Percentiles rank a stretch among this genome's conserved stretches.
Evolutionary conservation across 2,113 vertebrate species (phyloP).

Genomic region (Canis aureus): DNA sequence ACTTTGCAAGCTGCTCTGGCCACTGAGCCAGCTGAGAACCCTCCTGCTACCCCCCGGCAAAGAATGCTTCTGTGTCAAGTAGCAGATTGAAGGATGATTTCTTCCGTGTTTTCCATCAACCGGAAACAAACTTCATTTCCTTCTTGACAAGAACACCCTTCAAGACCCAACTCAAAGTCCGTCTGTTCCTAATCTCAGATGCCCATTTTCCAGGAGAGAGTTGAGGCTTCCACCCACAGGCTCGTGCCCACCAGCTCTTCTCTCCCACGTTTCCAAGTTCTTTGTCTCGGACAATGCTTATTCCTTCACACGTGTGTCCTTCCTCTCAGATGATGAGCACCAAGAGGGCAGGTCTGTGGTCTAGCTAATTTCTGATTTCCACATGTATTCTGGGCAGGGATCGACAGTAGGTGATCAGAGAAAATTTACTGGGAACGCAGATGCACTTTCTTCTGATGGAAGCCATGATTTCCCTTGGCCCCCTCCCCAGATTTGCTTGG

Average conservation of each 20-base stretch:
- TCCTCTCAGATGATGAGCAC: rapidly evolving
- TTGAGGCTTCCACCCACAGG: rapidly evolving
- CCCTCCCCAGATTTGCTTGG: neutral
- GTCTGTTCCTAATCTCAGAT: neutral
- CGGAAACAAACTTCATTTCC: too few species aligned
- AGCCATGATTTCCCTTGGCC: neutral
- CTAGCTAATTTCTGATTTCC: neutral
- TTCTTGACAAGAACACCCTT: neutral
- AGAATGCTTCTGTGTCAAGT: too few species aligned
- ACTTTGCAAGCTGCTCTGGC: neutral
- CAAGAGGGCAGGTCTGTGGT: rapidly evolving
- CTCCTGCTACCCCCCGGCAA: rapidly evolving
- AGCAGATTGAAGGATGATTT: neutral
- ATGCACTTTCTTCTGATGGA: rapidly evolving
- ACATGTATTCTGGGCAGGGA: too few species aligned
- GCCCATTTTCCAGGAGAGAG: neutral
- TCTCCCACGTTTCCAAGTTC: rapidly evolving
- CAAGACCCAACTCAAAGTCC: neutral
- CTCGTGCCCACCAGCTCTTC: rapidly evolving
- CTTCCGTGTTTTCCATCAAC: too few species aligned
- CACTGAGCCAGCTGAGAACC: neutral
- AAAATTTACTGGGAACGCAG: neutral
- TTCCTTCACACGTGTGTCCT: rapidly evolving
- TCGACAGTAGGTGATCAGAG: neutral
- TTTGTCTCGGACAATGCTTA: rapidly evolving